Percentiles rank a stretch among this genome's conserved stretches.
Conservation (phyloP, 2,888 invertebrate genomes). For the Athalia rosae region DNA sequence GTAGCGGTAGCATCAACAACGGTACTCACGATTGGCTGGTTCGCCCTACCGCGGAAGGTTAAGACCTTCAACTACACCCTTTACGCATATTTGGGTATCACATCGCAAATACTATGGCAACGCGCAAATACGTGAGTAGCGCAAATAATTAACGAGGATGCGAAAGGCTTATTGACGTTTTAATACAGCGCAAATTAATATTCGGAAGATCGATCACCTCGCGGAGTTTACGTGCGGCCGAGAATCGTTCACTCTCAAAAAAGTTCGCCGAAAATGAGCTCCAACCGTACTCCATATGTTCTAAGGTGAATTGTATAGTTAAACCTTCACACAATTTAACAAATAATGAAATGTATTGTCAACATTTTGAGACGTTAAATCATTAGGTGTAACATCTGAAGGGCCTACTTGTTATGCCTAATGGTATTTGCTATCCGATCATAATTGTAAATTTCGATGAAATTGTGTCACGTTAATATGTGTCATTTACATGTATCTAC, state of each 20-base stretch:
- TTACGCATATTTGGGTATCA: conserved; percentile 11
- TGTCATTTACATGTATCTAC: too few relatives aligned
- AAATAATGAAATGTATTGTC: too few relatives aligned
- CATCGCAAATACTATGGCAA: conserved; percentile 17
- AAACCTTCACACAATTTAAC: too few relatives aligned
- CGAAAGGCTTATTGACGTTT: conserved; percentile 11
- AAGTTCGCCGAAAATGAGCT: neutral
- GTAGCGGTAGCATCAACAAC: conserved; percentile 14
- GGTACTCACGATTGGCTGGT: neutral
- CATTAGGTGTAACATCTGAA: too few relatives aligned
- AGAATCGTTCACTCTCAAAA: neutral
- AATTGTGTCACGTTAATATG: too few relatives aligned
- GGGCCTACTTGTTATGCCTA: too few relatives aligned
- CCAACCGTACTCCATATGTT: too few relatives aligned
- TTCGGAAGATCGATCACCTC: neutral
- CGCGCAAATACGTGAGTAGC: conserved; percentile 29
- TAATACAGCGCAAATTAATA: conserved; percentile 26
- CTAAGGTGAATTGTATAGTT: too few relatives aligned
- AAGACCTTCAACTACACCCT: neutral
- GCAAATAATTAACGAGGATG: conserved; percentile 33
- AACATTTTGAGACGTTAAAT: too few relatives aligned
- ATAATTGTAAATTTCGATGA: too few relatives aligned
- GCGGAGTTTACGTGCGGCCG: conserved; percentile 1
- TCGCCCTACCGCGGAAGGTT: conserved; percentile 19
- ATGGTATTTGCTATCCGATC: too few relatives aligned